Evolutionary conservation across 2,888 invertebrate species (phyloP).

Genomic region (Lasioglossum villosulum): DNA sequence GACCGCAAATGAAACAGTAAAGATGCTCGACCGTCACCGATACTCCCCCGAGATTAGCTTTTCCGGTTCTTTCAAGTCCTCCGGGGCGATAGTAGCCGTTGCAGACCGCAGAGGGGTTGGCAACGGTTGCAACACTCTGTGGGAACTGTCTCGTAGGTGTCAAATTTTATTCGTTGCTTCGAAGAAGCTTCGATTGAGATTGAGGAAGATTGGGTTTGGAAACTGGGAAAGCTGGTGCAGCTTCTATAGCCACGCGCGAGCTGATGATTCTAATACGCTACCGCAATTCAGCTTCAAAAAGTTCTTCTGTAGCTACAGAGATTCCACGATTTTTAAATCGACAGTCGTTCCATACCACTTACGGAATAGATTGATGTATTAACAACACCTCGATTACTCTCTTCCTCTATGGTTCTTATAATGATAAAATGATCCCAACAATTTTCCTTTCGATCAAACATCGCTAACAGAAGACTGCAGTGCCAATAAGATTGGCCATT

Average conservation of each 20-base stretch:
- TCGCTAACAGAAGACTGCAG: neutral
- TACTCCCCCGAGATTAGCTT: slow-evolving; percentile 17
- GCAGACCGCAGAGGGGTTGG: neutral
- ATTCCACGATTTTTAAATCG: no score
- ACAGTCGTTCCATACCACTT: no score
- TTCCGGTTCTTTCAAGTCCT: neutral
- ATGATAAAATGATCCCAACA: neutral
- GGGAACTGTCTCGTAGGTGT: neutral
- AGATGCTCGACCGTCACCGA: slow-evolving; percentile 10
- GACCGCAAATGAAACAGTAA: slow-evolving; percentile 26
- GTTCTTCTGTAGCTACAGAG: no score
- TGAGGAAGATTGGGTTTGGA: neutral
- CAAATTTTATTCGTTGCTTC: neutral
- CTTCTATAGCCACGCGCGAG: neutral
- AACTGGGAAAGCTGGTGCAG: neutral
- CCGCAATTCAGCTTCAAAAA: neutral
- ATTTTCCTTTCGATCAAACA: neutral
- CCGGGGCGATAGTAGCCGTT: neutral
- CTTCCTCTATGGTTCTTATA: neutral
- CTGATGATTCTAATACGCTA: neutral
- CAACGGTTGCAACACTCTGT: neutral
- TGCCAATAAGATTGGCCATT: neutral
- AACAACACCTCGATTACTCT: neutral
- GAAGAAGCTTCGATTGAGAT: neutral
- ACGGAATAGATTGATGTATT: neutral